phyloP scores from a whole-genome alignment of 2,888 invertebrate genomes.

The Cistogaster globosa region DNA sequence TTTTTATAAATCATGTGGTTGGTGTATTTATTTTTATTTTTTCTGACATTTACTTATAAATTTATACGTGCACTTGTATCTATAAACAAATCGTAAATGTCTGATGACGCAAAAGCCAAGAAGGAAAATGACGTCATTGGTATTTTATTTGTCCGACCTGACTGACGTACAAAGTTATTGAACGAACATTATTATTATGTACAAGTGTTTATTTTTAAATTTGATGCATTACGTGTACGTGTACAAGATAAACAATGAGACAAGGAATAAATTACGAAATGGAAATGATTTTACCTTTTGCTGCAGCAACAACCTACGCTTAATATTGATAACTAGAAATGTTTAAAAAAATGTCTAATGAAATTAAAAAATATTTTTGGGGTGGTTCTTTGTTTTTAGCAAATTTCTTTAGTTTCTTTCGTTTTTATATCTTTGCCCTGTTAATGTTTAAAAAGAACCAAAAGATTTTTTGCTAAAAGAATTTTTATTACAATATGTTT shows the following conservation, averaged over 20 bases:
- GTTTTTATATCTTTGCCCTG: no score
- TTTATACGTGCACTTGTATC: no score
- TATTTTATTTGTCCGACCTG: slow-evolving; percentile 19
- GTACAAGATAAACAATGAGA: neutral
- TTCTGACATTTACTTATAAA: neutral
- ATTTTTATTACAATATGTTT: no score
- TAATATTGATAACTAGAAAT: slow-evolving; percentile 42
- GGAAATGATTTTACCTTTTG: neutral
- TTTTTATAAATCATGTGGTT: no score
- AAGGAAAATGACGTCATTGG: slow-evolving; percentile 51
- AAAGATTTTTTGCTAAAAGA: no score
- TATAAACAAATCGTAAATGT: neutral
- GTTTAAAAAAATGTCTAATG: neutral
- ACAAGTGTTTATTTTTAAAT: slow-evolving; percentile 48
- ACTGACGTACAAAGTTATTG: slow-evolving; percentile 43
- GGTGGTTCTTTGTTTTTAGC: neutral
- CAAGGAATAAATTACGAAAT: slow-evolving; percentile 1
- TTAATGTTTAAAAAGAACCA: no score
- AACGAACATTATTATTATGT: slow-evolving; percentile 2
- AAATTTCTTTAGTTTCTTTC: neutral
- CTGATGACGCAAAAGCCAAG: slow-evolving; percentile 59
- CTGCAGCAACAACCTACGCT: slow-evolving; percentile 38
- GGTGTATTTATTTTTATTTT: neutral
- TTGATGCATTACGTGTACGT: neutral
- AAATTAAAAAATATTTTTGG: neutral